Conservation (phyloP, 1,140 invertebrate genomes). For the Drosophila hydei region DNA sequence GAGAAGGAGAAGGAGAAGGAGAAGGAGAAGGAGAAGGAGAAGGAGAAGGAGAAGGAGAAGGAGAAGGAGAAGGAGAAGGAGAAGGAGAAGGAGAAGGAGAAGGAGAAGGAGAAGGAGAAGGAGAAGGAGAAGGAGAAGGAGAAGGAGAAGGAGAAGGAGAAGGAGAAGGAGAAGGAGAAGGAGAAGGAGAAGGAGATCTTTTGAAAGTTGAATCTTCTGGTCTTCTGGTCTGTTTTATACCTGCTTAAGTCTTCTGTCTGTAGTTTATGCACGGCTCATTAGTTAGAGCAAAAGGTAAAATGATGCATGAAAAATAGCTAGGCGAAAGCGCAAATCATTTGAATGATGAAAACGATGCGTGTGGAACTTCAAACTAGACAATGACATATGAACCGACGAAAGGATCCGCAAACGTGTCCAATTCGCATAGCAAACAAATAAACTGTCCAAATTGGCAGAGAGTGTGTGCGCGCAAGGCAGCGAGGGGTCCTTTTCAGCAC, state of each 20-base stretch:
- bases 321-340: slow-evolving; percentile 64
- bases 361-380: slow-evolving; percentile 53
- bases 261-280: slow-evolving; percentile 4
- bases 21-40: too few relatives aligned
- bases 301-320: slow-evolving; percentile 49
- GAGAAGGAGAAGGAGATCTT: too few relatives aligned
- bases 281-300: slow-evolving; percentile 25
- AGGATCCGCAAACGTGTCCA: slow-evolving; percentile 59
- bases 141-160: too few relatives aligned
- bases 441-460: slow-evolving; percentile 26
- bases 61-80: too few relatives aligned
- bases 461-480: background rate
- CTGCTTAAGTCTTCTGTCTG: background rate
- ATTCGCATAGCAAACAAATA: slow-evolving; percentile 63
- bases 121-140: too few relatives aligned
- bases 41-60: too few relatives aligned
- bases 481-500: slow-evolving; percentile 20
- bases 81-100: too few relatives aligned
- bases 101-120: too few relatives aligned
- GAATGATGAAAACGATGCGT: slow-evolving; percentile 49
- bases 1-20: too few relatives aligned
- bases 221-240: too few relatives aligned
- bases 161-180: too few relatives aligned
- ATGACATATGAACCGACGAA: slow-evolving; percentile 64
- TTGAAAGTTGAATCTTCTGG: too few relatives aligned